Base-by-base conservation (phyloP, 1,140 invertebrate genomes). In the Diorhabda sublineata region DNA sequence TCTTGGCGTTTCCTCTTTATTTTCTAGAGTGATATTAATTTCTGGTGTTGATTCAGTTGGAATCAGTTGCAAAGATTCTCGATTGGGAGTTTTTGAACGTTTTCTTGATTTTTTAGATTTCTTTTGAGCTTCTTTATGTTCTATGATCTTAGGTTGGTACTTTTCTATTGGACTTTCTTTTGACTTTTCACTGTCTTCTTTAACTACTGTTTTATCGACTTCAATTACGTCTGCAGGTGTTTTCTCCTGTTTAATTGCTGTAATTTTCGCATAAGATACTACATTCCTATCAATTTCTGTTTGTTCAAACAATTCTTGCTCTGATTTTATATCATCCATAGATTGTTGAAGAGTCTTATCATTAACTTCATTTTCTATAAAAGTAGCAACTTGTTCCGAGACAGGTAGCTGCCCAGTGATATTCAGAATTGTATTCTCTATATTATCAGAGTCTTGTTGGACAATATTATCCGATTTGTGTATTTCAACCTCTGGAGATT, bases 31-130 rank as follows among this genome's bases (percentile, higher is more conserved):
- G 26, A 8, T 62, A 9, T 42, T 42, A n/a, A 57, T 62, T 7
- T 45, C 52, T 64, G 45, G 43, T 43, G 11, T 45, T 52, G 9
- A 42, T 26, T 45, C 45, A 61, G 47, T 26, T 62, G 44, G 5
- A n/a, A 11, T 56, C 60, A 43, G 67, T 57, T 45, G 5, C 26
- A 11, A 61, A 3, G 11, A 6, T 61, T 61, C 5, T 47, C 47
- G 44, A 41, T 57, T 57, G 2, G n/a, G 41, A 2, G 58, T 42
- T 61, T 63, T 68, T 9, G 70, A 66, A 2, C 66, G 66, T 56
- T 69, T 72, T 26, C 63, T 66, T 52, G 64, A 43, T 61, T 69
- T 69, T 63, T 67, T 69, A 41, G 71, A 72, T 64, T 69, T 72
- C 58, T 67, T 57, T 7, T 67, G 44, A 59, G n/a, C 47, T 52